Conservation (phyloP, 2,113 vertebrate species). For the Macquaria australasica region DNA sequence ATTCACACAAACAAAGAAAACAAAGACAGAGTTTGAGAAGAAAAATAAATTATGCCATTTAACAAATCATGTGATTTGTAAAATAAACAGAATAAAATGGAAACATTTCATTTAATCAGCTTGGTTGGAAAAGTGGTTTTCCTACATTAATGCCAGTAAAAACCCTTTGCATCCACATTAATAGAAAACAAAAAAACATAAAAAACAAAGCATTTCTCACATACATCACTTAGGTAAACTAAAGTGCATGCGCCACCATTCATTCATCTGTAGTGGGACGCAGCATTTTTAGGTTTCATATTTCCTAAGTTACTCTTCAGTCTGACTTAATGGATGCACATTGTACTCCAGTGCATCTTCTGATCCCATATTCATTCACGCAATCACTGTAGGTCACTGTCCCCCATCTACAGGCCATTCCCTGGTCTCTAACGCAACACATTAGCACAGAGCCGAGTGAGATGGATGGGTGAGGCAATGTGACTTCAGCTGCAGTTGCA, state of each 20-base stretch:
- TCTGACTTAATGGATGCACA: slow-evolving; percentile 43
- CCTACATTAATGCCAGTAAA: not conserved
- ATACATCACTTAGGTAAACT: not conserved
- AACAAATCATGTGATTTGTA: not conserved
- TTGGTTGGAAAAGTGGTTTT: not conserved
- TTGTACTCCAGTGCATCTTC: slow-evolving; percentile 43
- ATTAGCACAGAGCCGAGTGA: slow-evolving; percentile 50
- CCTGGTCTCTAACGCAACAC: slow-evolving; percentile 32
- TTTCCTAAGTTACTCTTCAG: slow-evolving; percentile 25
- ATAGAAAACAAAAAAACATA: not conserved
- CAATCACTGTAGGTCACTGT: slow-evolving; percentile 60
- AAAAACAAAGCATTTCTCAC: not conserved
- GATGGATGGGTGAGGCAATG: slow-evolving; percentile 29
- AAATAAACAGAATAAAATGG: not conserved
- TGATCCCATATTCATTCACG: slow-evolving; percentile 62
- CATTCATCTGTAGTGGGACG: slow-evolving; percentile 21
- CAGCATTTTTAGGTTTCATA: slow-evolving; percentile 40
- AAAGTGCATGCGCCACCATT: not conserved
- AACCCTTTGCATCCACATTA: not conserved
- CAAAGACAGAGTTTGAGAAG: not conserved
- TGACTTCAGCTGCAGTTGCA: not conserved
- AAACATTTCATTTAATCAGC: not conserved
- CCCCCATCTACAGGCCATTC: slow-evolving; percentile 60
- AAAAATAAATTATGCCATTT: not conserved
- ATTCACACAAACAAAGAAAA: not conserved